phyloP scores from a whole-genome alignment of 2,113 vertebrate genomes.

The Thomomys bottae region DNA sequence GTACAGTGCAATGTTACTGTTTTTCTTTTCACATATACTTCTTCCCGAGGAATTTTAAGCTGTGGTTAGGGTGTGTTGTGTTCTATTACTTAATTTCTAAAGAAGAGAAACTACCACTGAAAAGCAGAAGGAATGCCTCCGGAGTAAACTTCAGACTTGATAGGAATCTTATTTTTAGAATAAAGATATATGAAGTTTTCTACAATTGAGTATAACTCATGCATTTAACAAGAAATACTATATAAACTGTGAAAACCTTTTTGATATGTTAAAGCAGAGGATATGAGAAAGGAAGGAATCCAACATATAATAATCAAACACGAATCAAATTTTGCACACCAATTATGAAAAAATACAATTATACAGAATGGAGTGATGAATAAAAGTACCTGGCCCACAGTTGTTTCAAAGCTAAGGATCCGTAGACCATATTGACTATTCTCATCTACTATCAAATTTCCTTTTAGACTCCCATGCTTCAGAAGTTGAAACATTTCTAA shows the following conservation, averaged over 20 bases:
- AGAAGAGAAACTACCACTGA: slow-evolving; percentile 35
- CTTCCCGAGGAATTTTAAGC: slow-evolving; percentile 51
- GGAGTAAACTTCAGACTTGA: background rate
- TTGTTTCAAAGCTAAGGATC: background rate
- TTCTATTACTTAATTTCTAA: slow-evolving; percentile 41
- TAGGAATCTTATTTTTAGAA: background rate
- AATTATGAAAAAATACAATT: slow-evolving; percentile 9
- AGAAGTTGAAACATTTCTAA: background rate
- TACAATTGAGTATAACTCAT: slow-evolving; percentile 23
- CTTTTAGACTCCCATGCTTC: background rate
- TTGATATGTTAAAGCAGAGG: background rate
- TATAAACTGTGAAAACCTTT: background rate
- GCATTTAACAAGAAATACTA: background rate
- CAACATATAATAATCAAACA: slow-evolving; percentile 25
- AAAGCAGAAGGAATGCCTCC: slow-evolving; percentile 14
- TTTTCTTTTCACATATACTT: slow-evolving; percentile 40
- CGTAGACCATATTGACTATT: background rate
- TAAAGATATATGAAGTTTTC: background rate
- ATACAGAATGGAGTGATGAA: background rate
- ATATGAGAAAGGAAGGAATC: background rate
- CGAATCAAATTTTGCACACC: background rate
- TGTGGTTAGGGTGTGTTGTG: background rate
- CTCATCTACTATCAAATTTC: background rate
- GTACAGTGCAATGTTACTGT: background rate
- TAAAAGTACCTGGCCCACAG: background rate